phyloP scores from a whole-genome alignment of 37 sponge, comb jelly and placozoan genomes.

The Crambe crambe region DNA sequence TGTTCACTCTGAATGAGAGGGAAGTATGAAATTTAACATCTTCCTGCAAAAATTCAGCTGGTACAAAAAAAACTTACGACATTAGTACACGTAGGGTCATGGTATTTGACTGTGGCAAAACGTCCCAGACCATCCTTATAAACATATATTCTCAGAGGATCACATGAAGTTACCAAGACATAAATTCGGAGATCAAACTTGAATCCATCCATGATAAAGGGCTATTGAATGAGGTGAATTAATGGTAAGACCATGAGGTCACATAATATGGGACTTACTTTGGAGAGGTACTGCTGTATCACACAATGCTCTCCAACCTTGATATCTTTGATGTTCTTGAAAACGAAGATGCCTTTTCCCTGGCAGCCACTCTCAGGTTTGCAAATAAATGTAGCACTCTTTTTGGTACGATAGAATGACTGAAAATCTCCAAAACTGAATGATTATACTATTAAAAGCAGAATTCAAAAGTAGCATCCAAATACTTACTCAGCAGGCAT shows the following conservation, averaged over 20 bases:
- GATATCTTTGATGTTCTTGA: slow-evolving; percentile 86
- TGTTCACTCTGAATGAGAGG: slow-evolving; percentile 6
- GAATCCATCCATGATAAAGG: slow-evolving; percentile 92
- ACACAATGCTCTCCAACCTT: slow-evolving; percentile 87
- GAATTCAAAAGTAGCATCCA: background rate
- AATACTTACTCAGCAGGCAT: slow-evolving; percentile 95
- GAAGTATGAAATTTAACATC: background rate
- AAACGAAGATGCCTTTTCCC: slow-evolving; percentile 94
- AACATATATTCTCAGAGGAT: slow-evolving; percentile 92
- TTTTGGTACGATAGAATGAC: slow-evolving; percentile 81
- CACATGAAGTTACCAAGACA: slow-evolving; percentile 96
- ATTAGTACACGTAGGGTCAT: slow-evolving; percentile 80
- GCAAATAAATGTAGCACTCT: slow-evolving; percentile 87
- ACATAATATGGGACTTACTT: slow-evolving; percentile 42
- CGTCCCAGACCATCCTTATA: slow-evolving; percentile 97
- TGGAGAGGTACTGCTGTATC: slow-evolving; percentile 93
- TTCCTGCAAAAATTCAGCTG: background rate
- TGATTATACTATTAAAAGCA: background rate
- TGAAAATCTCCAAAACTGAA: slow-evolving; percentile 89
- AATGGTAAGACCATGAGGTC: background rate
- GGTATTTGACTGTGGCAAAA: slow-evolving; percentile 86
- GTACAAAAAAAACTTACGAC: slow-evolving; percentile 49
- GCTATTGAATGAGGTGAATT: slow-evolving; percentile 42
- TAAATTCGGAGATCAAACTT: slow-evolving; percentile 98
- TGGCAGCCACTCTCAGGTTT: slow-evolving; percentile 98